Evolutionary conservation across 2,113 vertebrate species (phyloP).

Genomic region (Rhinolophus ferrumequinum): DNA sequence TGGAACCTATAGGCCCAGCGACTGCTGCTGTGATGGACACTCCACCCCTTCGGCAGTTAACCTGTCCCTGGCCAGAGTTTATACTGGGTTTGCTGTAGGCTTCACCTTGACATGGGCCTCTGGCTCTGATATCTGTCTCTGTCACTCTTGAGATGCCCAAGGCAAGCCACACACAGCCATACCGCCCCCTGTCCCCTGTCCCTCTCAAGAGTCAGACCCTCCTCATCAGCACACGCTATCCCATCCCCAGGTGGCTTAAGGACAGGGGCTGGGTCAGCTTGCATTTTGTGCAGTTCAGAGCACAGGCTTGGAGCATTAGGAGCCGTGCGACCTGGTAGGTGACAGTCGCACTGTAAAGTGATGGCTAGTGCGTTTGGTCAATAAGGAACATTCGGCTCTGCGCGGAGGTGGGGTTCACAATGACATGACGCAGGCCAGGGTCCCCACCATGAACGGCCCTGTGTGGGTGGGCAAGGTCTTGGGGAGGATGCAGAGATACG

Average conservation of each 20-base stretch:
- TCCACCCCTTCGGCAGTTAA: neutral
- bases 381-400: rapidly evolving
- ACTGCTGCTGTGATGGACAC: too few relatives aligned
- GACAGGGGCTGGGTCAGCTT: neutral
- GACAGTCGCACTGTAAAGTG: rapidly evolving
- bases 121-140: neutral
- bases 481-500: rapidly evolving
- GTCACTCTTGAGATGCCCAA: neutral
- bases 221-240: rapidly evolving
- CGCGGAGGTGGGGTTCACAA: rapidly evolving
- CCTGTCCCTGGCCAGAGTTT: neutral
- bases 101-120: neutral
- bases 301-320: neutral
- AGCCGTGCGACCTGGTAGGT: neutral
- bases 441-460: rapidly evolving
- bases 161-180: rapidly evolving
- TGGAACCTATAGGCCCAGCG: neutral
- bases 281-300: neutral
- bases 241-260: too few relatives aligned
- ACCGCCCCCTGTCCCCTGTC: too few relatives aligned
- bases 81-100: neutral
- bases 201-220: neutral
- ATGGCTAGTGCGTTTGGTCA: rapidly evolving
- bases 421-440: too few relatives aligned
- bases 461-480: neutral